A percentile compares a stretch with the other conserved stretches of the same genome.
Conservation (phyloP, 64 coral and sea anemone genomes). For the Catalaphyllia jardinei region DNA sequence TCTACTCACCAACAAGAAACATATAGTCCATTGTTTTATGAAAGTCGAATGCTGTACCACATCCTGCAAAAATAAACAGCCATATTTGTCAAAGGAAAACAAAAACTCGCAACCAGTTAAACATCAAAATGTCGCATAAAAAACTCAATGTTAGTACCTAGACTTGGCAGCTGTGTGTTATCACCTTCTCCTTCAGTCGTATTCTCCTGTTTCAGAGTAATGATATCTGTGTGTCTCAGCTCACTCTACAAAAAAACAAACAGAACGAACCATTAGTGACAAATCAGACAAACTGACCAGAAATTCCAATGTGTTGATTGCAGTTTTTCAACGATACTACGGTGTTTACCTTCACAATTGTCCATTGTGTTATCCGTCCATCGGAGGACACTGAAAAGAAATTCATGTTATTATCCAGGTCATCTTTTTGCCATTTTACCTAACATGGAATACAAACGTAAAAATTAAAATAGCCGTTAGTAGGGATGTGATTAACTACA, state of each 20-base stretch:
- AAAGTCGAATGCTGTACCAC: slow-evolving; percentile 96
- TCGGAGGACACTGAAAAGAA: slow-evolving; percentile 99
- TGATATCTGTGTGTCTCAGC: slow-evolving; percentile 94
- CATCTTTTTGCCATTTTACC: slow-evolving; percentile 98
- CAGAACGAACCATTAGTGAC: neutral
- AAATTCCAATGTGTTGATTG: no score
- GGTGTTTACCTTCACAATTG: slow-evolving; percentile 87
- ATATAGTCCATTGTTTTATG: slow-evolving; percentile 97
- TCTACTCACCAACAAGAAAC: slow-evolving; percentile 92
- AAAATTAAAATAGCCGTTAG: neutral
- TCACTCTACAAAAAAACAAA: slow-evolving; percentile 75
- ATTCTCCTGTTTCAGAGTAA: slow-evolving; percentile 75
- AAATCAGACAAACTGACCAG: no score
- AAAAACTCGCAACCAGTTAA: no score
- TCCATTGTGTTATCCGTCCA: slow-evolving; percentile 94
- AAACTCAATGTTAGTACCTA: slow-evolving; percentile 49
- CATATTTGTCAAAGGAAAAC: neutral
- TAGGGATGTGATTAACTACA: neutral
- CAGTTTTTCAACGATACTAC: no score
- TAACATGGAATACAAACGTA: slow-evolving; percentile 10
- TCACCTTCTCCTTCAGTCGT: slow-evolving; percentile 58
- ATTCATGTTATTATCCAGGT: slow-evolving; percentile 97
- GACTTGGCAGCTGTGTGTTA: slow-evolving; percentile 64
- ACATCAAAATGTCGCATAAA: no score
- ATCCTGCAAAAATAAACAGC: slow-evolving; percentile 49